Conservation (phyloP, 2,888 invertebrate species). For the Monopis laevigella region DNA sequence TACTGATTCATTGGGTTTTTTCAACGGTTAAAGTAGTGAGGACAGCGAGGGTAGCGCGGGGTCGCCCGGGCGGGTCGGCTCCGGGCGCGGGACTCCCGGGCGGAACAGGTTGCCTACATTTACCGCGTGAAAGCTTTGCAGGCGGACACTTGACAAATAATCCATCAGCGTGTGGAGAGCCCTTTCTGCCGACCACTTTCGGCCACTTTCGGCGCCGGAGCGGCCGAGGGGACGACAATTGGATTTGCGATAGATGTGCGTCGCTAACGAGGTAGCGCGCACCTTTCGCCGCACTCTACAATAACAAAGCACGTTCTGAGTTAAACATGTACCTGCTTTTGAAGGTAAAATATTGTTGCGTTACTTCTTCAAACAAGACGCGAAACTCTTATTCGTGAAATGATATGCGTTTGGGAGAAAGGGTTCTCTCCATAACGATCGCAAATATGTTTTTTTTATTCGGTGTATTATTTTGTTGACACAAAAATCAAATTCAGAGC, state of each 20-base stretch:
- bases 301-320: no score
- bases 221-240: conserved; percentile 42
- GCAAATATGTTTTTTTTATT: no score
- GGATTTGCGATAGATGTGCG: conserved; percentile 55
- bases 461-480: no score
- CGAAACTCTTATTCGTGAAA: no score
- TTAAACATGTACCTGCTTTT: no score
- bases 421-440: no score
- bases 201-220: conserved; percentile 22
- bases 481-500: no score
- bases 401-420: no score
- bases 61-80: conserved; percentile 20
- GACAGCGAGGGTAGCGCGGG: conserved; percentile 21
- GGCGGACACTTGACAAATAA: conserved; percentile 64
- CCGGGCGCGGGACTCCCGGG: conserved; percentile 23
- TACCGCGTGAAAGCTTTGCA: conserved; percentile 65
- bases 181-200: conserved; percentile 40
- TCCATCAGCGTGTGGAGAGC: conserved; percentile 52
- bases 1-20: no score
- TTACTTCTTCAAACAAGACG: no score
- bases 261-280: conserved; percentile 50
- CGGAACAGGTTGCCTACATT: conserved; percentile 59
- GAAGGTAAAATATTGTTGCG: no score
- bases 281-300: no score
- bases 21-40: not conserved